Base-by-base conservation (phyloP, 1,140 invertebrate genomes). In the Drosophila funebris region DNA sequence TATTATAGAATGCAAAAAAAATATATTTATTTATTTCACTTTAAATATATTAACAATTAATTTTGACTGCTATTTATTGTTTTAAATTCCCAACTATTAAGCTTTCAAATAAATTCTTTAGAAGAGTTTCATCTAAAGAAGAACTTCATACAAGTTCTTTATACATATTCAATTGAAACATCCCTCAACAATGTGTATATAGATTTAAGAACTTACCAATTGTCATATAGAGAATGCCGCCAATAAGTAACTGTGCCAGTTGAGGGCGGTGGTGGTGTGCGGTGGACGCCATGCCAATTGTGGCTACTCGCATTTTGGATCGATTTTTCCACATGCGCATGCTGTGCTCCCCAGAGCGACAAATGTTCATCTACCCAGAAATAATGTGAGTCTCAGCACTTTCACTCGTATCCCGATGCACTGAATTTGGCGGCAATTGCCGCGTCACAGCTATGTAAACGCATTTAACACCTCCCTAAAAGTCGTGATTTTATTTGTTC, bases 321-420 rank as follows among this genome's bases (percentile, higher is more conserved):
- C 75, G 76, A 79, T 73, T 88, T 57, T 69, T 79, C 78, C 76
- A 83, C 72, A 75, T 68, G 76, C 78, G 72, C 83, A 87, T 87
- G 54, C 62, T 76, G 62, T 43, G 54, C 62, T 56, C 36, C 44
- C 46, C 63, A 58, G 41, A 33, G 56, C 46, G 54, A 54, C 41
- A 70, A 88, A 53, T 83, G 83, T 87, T 88, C 83, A 78, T 61
- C 87, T 88, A 78, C 75, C 76, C 78, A 81, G 83, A 87, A 83
- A 83, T 88, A 87, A 75, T 83, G 83, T 72, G 50, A 67, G 70
- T 66, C 53, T 73, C 68, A 52, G 78, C 83, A 88, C 82, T 87
- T 88, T 83, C 72, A 72, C 80, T 82, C 56, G 56, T 58, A 60
- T 50, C 24, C 52, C 6, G 41, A 18, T 39, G 37, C 39, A 52